phyloP scores from a whole-genome alignment of 2,888 invertebrate species.

The Volucella zonaria region DNA sequence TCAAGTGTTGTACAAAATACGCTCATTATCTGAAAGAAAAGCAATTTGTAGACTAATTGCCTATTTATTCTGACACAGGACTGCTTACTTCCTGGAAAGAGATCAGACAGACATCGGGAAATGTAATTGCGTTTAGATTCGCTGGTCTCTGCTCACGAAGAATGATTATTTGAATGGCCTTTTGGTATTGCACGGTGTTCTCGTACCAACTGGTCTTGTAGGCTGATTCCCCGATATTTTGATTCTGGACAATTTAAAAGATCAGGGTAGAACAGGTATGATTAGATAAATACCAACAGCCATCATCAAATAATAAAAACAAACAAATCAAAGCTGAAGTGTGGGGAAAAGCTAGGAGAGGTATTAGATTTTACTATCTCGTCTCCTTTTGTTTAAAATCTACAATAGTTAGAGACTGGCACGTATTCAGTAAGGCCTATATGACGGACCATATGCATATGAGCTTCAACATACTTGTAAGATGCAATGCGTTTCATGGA shows the following conservation, averaged over 20 bases:
- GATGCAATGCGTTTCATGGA: no score
- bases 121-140: constrained; percentile 46
- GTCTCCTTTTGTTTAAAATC: no score
- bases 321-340: no score
- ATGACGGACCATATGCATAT: no score
- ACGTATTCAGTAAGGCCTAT: no score
- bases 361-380: no score
- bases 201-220: constrained; percentile 47
- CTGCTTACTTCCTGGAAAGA: constrained; percentile 26
- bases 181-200: constrained; percentile 39
- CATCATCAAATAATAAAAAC: no score
- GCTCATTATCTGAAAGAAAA: constrained; percentile 25
- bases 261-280: no score
- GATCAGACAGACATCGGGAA: constrained; percentile 35
- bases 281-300: no score
- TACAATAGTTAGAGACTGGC: no score
- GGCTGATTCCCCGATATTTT: constrained; percentile 21
- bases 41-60: background rate
- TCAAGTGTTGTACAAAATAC: constrained; percentile 36
- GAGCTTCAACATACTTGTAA: no score
- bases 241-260: constrained; percentile 2
- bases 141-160: constrained; percentile 32
- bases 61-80: background rate
- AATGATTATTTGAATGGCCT: constrained; percentile 31
- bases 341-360: no score